Base-by-base conservation (phyloP, 1,140 invertebrate genomes). In the Drosophila melanica region DNA sequence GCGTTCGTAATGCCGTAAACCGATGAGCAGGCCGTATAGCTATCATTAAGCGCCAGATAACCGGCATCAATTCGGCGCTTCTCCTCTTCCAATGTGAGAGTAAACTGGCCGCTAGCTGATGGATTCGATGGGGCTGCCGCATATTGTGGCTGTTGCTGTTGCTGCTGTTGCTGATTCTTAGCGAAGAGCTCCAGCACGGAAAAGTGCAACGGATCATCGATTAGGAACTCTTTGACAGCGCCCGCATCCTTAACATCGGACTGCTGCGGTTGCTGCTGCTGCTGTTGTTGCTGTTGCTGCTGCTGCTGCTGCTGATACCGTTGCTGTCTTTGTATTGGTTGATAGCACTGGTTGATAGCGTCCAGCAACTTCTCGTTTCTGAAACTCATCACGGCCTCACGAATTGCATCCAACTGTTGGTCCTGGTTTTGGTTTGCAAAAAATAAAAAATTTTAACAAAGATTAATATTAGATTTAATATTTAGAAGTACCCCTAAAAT, bases 11-110 rank as follows among this genome's bases (percentile, higher is more conserved):
- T 77, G 20, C 81, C 81, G 41, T 80, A 89, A 10, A 89, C 85
- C 2, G 85, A 87, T 4, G 82, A 87, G 27, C 82, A 87, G 27
- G 82, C 84, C 20, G 82, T 77, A n/a, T 87, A 87, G 53, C 70
- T 79, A 47, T 87, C 82, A 18, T 82, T 87, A 0, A 87, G 66
- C 27, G 84, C 89, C 2, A 87, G 84, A 33, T 82, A 87, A 9
- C 79, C 76, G 10, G 84, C 30, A 11, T 87, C 84, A 23, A 89
- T 42, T 54, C 64, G 80, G 47, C 69, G 84, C 45, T 72, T 79
- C 20, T 74, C 67, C 42, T 85, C 71, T 9, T 82, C 84, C 14
- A 76, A 3, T 0, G 33, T 54, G 2, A 72, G n/a, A 0, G 42
- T 42, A 2, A 63, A 75, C 0, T 60, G 58, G 6, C 44, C 44